Percentiles rank a stretch among this genome's conserved stretches.
phyloP scores from a whole-genome alignment of 2,113 vertebrate genomes.

The Hirundichthys speculiger region DNA sequence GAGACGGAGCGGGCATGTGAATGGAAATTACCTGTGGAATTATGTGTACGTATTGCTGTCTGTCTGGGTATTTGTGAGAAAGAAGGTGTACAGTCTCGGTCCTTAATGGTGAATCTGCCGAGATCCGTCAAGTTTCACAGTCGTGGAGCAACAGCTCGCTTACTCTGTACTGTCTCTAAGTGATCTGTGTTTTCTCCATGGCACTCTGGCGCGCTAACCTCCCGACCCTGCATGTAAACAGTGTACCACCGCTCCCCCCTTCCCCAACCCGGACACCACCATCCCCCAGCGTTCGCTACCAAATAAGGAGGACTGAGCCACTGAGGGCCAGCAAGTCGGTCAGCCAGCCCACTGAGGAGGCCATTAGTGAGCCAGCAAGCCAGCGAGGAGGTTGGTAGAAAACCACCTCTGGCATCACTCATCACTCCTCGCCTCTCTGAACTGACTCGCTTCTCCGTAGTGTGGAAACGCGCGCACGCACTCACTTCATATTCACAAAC shows the following conservation, averaged over 20 bases:
- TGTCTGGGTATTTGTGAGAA: too few relatives aligned
- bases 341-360: slow-evolving; percentile 62
- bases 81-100: slow-evolving; percentile 24
- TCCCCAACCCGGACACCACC: slow-evolving; percentile 34
- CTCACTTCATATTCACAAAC: slow-evolving; percentile 18
- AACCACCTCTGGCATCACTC: slow-evolving; percentile 77
- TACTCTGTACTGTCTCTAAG: slow-evolving; percentile 64
- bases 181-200: slow-evolving; percentile 74
- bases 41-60: slow-evolving; percentile 31
- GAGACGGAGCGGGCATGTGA: slow-evolving; percentile 33
- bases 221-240: slow-evolving; percentile 76
- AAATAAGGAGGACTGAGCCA: slow-evolving; percentile 75
- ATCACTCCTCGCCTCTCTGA: slow-evolving; percentile 47
- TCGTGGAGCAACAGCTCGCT: slow-evolving; percentile 35
- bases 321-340: slow-evolving; percentile 63
- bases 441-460: slow-evolving; percentile 18
- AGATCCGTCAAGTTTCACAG: slow-evolving; percentile 40
- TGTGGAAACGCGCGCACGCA: slow-evolving; percentile 34
- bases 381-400: slow-evolving; percentile 60
- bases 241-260: slow-evolving; percentile 34
- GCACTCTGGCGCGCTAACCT: slow-evolving; percentile 62
- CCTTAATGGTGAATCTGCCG: slow-evolving; percentile 44
- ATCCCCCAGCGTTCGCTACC: slow-evolving; percentile 45
- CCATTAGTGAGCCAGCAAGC: slow-evolving; percentile 69
- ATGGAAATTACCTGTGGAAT: slow-evolving; percentile 59